Conservation (phyloP, 2,888 invertebrate species). For the Lithophane ornitopus region DNA sequence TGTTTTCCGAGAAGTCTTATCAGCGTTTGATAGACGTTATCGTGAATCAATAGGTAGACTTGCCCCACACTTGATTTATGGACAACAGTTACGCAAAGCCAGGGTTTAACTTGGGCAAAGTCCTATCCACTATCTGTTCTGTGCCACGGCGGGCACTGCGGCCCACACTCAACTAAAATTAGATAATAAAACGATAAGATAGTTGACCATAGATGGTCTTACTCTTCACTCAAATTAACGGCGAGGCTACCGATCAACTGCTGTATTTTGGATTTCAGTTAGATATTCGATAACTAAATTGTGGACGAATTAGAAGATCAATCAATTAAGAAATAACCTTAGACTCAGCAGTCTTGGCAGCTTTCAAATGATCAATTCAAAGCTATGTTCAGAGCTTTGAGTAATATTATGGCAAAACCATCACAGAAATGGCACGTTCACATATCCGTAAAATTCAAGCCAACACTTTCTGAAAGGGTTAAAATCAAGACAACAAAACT, state of each 20-base stretch:
- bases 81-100: conserved; percentile 36
- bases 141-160: conserved; percentile 13
- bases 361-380: neutral
- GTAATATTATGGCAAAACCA: neutral
- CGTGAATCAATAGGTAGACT: conserved; percentile 42
- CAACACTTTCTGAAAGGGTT: conserved; percentile 19
- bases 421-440: neutral
- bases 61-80: conserved; percentile 46
- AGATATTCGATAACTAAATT: conserved; percentile 22
- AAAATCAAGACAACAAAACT: conserved; percentile 29
- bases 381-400: neutral
- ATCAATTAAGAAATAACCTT: conserved; percentile 29
- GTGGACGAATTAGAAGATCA: neutral
- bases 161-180: conserved; percentile 2
- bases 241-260: conserved; percentile 29
- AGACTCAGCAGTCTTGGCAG: neutral
- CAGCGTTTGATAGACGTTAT: conserved; percentile 52
- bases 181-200: conserved; percentile 23
- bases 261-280: conserved; percentile 25
- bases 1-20: conserved; percentile 44
- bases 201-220: neutral
- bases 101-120: conserved; percentile 17
- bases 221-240: conserved; percentile 17
- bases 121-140: conserved; percentile 21
- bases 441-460: neutral